Base-by-base conservation (phyloP, 1,140 invertebrate species). In the Drepana arcuata region DNA sequence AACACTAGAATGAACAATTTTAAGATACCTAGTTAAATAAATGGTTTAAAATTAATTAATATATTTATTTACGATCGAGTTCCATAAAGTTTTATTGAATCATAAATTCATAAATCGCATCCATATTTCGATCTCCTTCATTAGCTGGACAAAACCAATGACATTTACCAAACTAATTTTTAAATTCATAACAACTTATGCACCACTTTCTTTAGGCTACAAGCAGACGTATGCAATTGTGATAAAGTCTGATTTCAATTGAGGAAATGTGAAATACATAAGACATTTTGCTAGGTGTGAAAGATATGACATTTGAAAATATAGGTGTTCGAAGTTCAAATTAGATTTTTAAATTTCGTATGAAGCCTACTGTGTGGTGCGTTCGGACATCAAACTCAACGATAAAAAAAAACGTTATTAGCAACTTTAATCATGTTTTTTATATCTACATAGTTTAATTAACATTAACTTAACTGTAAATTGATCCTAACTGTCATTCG, bases 131-230 rank as follows among this genome's bases (percentile, higher is more conserved):
- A 44, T 42, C 44, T 50, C 40, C 61, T 72, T 73, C 72, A 71
- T 77, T 77, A 77, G 65, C 42, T 41, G 48, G 40, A 72, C 67
- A 77, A 68, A 72, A 72, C 67, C 69, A 72, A 70, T 63, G 72
- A 72, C 63, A 77, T 73, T 72, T 68, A 72, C 53, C 57, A 62
- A 55, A 34, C 33, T 30, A 10, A 13, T 12, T 21, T 12, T 24
- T 23, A 37, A 34, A 26, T n/a, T 27, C 16, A 33, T 43, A 63
- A 62, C 14, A 40, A 14, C 33, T 3, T 37, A 56, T n/a, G n/a
- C n/a, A 50, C 25, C 18, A 10, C 24, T 2, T 21, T 6, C 2
- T n/a, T n/a, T 10, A 10, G 10, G 4, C 24, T n/a, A 4, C 4
- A 4, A 10, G n/a, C 2, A 26, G 4, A 26, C 24, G 2, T 26